Base-by-base conservation (phyloP, 2,797 vertebrate species). In the Lepus oiostolus region DNA sequence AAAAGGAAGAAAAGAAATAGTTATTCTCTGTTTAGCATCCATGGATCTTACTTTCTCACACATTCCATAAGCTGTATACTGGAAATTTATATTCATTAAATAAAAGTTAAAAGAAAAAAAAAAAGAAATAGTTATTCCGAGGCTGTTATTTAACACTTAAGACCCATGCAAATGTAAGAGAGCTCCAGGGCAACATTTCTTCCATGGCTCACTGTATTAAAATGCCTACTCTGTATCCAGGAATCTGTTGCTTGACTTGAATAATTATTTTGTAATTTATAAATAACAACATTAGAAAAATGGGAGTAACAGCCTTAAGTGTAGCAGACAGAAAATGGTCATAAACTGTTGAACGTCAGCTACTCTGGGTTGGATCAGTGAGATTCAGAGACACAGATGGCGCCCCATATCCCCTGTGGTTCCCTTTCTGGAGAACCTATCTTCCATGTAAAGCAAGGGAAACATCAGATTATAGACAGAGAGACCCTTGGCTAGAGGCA, bases 1-100 rank as follows among this genome's bases (percentile, higher is more conserved):
- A 87, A 87, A 75, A 95, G n/a, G 28, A 35, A 92, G 88, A 58
- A 88, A 95, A 83, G 65, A 94, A 94, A 76, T 67, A 85, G 71
- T 89, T 86, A 86, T 67, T 54, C 80, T n/a, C n/a, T n/a, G n/a
- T n/a, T n/a, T n/a, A n/a, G n/a, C n/a, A n/a, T n/a, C n/a, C n/a
- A n/a, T n/a, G n/a, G n/a, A n/a, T n/a, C n/a, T n/a, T n/a, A n/a
- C n/a, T n/a, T n/a, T n/a, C n/a, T n/a, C n/a, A n/a, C n/a, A n/a
- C n/a, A n/a, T n/a, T n/a, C n/a, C n/a, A n/a, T n/a, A n/a, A n/a
- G n/a, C n/a, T n/a, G n/a, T n/a, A n/a, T n/a, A n/a, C n/a, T n/a
- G n/a, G n/a, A n/a, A n/a, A n/a, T n/a, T n/a, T n/a, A n/a, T n/a
- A n/a, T n/a, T n/a, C n/a, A n/a, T n/a, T n/a, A n/a, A n/a, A n/a